These are phyloP conservation scores for Drosophila dives DNA, from an alignment of 2,888 invertebrate genomes.

Conservation along the genomic window DNA sequence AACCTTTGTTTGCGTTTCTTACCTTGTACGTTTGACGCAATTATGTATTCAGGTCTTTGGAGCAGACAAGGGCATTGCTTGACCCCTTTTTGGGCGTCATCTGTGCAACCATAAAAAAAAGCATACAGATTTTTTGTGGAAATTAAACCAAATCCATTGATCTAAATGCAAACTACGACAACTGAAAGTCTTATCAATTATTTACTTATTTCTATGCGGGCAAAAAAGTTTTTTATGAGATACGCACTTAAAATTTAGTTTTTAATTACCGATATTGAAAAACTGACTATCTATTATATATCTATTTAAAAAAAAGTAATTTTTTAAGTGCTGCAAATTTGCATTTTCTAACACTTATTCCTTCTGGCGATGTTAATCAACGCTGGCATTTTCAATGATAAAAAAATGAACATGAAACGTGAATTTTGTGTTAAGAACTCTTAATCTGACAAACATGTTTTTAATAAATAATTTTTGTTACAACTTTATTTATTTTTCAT, in stretches of 20 bases:
- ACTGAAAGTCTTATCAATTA: not conserved
- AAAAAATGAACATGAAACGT: not conserved
- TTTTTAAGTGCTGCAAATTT: not conserved
- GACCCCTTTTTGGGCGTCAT: constrained; percentile 6
- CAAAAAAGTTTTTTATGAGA: no score
- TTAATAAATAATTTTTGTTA: not conserved
- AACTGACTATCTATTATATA: no score
- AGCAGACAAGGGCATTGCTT: constrained; percentile 25
- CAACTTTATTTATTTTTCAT: not conserved
- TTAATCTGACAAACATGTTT: not conserved
- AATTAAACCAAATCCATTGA: not conserved
- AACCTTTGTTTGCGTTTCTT: constrained; percentile 28
- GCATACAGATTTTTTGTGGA: not conserved
- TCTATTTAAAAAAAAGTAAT: not conserved
- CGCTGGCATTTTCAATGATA: not conserved
- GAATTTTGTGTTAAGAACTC: not conserved
- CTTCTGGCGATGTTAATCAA: not conserved
- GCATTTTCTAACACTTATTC: not conserved
- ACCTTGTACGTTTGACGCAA: not conserved
- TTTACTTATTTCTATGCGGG: not conserved
- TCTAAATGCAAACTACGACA: not conserved
- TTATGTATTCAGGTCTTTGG: constrained; percentile 47
- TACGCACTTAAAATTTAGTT: no score
- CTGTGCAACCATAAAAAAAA: not conserved
- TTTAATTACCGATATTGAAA: no score